Evolutionary conservation across 2,797 vertebrate genomes (phyloP), one percentile per base, ranked within the genome.

Genomic region (Silurus lanzhouensis): DNA sequence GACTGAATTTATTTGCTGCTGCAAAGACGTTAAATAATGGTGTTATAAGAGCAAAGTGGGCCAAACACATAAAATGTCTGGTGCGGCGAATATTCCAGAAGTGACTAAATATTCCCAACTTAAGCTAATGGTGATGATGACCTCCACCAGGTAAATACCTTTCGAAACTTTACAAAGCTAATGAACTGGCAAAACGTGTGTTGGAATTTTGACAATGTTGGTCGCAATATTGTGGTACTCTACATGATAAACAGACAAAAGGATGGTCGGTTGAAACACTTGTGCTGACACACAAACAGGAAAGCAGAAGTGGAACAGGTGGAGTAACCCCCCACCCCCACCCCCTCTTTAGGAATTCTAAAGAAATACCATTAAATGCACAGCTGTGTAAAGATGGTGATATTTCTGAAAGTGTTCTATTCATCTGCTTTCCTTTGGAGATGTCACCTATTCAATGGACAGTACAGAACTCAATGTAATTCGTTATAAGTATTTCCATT

Each of bases 11-110:
- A 83, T 83, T 83, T 72, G 74, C 57, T 79, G 74, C 75, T 38
- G 61, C 72, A 86, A 67, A 83, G 46, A 76, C 58, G 48, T 85
- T 58, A 82, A 85, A 66, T 85, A 86, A 86, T 79, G 58, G 85
- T 77, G 85, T 83, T 77, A 78, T 63, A 83, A 72, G 66, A 76
- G 44, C 66, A 57, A 25, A n/a, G 27, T 20, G 75, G 66, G 85
- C 74, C 81, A 78, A 79, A 57, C 44, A 48, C 20, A 58, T 83
- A 78, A 83, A 86, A 82, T 22, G 48, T 31, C 84, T 31, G 63
- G 38, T 38, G 55, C 63, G 31, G 25, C 1, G 55, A 61, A 64
- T 14, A 27, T 38, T 64, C 68, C 64, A 61, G 57, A 64, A 60
- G 81, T 86, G 81, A 83, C 63, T 55, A 64, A 78, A 79, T 75